Conservation (phyloP, 2,888 invertebrate genomes). For the Aleiodes testaceus region DNA sequence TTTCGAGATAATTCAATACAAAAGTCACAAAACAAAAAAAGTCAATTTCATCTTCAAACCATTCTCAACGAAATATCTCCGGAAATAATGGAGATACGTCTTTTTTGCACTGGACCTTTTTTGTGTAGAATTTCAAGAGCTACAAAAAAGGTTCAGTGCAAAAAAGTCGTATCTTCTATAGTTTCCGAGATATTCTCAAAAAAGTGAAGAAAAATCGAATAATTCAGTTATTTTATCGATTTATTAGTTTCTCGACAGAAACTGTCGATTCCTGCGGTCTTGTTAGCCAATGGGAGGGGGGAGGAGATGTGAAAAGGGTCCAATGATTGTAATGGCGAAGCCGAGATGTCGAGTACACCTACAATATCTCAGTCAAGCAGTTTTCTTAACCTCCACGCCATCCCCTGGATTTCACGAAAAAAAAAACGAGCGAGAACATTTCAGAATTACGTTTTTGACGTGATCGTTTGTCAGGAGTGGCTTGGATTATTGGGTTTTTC, state of each 20-base stretch:
- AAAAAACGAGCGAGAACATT: conserved; percentile 52
- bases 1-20: too few relatives aligned
- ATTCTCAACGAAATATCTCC: too few relatives aligned
- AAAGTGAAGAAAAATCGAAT: too few relatives aligned
- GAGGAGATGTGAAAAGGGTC: conserved; percentile 49
- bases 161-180: too few relatives aligned
- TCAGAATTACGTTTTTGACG: conserved; percentile 70
- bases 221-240: too few relatives aligned
- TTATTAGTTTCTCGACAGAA: neutral
- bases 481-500: conserved; percentile 67
- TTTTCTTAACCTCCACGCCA: neutral
- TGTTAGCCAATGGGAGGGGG: conserved; percentile 50
- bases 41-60: too few relatives aligned
- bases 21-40: too few relatives aligned
- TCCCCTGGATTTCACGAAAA: neutral
- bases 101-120: too few relatives aligned
- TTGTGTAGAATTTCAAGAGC: too few relatives aligned
- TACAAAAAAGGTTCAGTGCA: too few relatives aligned
- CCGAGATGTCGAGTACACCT: conserved; percentile 43
- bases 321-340: conserved; percentile 41
- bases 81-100: too few relatives aligned
- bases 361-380: conserved; percentile 9
- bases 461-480: conserved; percentile 70
- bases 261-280: conserved; percentile 61
- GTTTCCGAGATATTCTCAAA: too few relatives aligned